Conservation (phyloP, 2,797 vertebrate genomes). For the Hemibagrus guttatus region DNA sequence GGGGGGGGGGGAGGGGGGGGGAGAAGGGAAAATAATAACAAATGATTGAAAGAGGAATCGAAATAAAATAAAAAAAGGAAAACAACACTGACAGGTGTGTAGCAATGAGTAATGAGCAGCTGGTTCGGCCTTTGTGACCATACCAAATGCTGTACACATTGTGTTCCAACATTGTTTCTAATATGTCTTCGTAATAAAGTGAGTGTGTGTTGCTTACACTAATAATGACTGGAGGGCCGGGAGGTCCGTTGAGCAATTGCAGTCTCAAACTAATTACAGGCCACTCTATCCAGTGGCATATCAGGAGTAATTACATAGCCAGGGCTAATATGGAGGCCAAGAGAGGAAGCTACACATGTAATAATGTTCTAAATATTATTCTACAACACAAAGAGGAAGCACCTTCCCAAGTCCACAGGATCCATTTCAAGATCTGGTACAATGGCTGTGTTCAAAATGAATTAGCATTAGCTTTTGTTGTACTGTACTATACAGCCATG, state of each 20-base stretch:
- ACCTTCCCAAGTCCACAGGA: neutral
- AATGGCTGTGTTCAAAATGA: neutral
- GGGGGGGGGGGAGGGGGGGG: too few relatives aligned
- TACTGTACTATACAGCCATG: neutral
- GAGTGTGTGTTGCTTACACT: slow-evolving; percentile 24
- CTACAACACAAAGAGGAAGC: slow-evolving; percentile 11
- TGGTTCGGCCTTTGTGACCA: neutral
- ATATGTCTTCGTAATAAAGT: slow-evolving; percentile 9
- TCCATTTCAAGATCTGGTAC: neutral
- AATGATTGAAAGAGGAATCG: slow-evolving; percentile 27
- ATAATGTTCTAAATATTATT: slow-evolving; percentile 33
- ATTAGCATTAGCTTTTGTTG: neutral
- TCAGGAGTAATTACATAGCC: slow-evolving; percentile 38
- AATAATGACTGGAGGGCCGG: slow-evolving; percentile 37
- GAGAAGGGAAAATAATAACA: slow-evolving; percentile 17
- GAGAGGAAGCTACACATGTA: slow-evolving; percentile 37
- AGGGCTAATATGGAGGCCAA: slow-evolving; percentile 8
- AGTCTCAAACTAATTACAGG: slow-evolving; percentile 45
- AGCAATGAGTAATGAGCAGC: slow-evolving; percentile 5
- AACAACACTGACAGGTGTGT: neutral
- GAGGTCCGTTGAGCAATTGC: slow-evolving; percentile 38
- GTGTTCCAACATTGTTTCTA: neutral
- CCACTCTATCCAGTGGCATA: slow-evolving; percentile 34
- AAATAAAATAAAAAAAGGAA: neutral
- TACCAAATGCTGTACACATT: neutral